These are phyloP conservation scores for Synchiropus splendidus DNA, from an alignment of 2,113 vertebrate species.

Conservation along the genomic window DNA sequence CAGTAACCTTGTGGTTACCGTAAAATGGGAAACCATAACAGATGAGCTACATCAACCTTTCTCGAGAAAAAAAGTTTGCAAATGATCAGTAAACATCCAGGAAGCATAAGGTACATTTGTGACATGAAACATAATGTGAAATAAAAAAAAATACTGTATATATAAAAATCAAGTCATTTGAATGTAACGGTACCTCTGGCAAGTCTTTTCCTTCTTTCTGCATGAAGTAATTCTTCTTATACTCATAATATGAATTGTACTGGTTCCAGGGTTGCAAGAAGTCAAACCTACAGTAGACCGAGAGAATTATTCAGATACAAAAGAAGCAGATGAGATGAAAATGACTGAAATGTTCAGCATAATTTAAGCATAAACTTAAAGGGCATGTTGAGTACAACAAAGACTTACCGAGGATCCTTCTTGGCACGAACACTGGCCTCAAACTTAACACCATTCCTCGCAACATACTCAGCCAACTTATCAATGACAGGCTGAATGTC, in stretches of 20 bases:
- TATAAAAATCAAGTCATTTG: too few relatives aligned
- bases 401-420: slow-evolving; percentile 86
- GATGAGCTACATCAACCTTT: too few relatives aligned
- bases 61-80: too few relatives aligned
- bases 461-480: slow-evolving; percentile 93
- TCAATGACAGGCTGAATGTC: slow-evolving; percentile 97
- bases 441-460: slow-evolving; percentile 89
- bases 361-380: too few relatives aligned
- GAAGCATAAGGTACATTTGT: too few relatives aligned
- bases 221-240: slow-evolving; percentile 97
- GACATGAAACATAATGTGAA: too few relatives aligned
- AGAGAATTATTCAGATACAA: slow-evolving; percentile 6
- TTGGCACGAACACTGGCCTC: slow-evolving; percentile 93
- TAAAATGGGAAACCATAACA: too few relatives aligned
- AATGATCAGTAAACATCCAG: too few relatives aligned
- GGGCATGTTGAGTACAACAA: background rate
- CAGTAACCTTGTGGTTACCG: too few relatives aligned
- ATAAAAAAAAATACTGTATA: too few relatives aligned
- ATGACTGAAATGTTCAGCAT: too few relatives aligned
- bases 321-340: too few relatives aligned
- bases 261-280: slow-evolving; percentile 95
- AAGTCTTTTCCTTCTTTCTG: slow-evolving; percentile 76
- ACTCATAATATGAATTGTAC: slow-evolving; percentile 95
- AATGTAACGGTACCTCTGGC: slow-evolving; percentile 67
- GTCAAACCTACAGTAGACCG: slow-evolving; percentile 76